Evolutionary conservation across 92 coral and sea anemone genomes (phyloP), one percentile per base, ranked within the genome.

Genomic region (Porites rus): DNA sequence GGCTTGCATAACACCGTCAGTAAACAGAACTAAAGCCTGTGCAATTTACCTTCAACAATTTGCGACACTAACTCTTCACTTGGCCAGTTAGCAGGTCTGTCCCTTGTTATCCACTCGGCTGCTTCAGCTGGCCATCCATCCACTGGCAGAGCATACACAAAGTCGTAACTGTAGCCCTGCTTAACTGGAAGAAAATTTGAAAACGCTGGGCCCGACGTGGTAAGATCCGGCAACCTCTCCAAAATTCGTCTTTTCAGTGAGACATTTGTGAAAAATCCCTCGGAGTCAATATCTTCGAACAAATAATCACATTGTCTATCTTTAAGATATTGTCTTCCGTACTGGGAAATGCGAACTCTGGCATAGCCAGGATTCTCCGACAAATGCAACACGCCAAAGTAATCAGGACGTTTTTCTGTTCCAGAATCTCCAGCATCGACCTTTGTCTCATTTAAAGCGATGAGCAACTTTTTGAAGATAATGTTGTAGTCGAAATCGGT

Each of bases 151-250:
- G 72, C 83, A 31, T 63, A 65, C 72, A 78, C 71, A 78, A 78
- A 78, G 50, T 78, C 83, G 59, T 64, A 78, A n/a, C 72, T 63
- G 72, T 78, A 78, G 18, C 83, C 83, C 43, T 78, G 72, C 25
- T 64, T 65, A 19, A 65, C 16, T 46, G 83, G 71, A 63, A 63
- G 31, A 65, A 78, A 65, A 64, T 78, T 65, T 7, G 83, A 63
- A 6, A 78, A 78, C 1, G 83, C 83, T 63, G 83, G 83, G 12
- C 83, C 83, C n/a, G 83, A 63, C 0, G 83, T 51, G 18, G 72
- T 63, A 17, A 38, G 61, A 18, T 78, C 72, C 1, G 72, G 72
- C 4, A 65, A 18, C 61, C 19, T 7, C 72, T 78, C 83, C 38
- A 65, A 18, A 63, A 19, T 78, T n/a, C 73, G 59, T 25, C 80